phyloP scores from a whole-genome alignment of 1,140 invertebrate species.

The Hyposmocoma kahamanoa region DNA sequence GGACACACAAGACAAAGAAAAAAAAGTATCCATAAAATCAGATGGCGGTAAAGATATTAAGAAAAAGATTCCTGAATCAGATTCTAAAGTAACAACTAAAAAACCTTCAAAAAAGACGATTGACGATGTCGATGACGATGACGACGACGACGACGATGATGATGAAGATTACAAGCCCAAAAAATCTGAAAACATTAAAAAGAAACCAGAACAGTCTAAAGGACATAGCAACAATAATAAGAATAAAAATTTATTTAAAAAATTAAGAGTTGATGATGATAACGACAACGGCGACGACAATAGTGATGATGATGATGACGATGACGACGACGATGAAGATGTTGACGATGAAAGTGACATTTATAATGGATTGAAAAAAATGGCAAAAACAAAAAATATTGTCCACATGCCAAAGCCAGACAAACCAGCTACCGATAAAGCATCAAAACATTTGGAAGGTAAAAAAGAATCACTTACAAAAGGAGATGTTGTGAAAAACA shows the following conservation, averaged over 20 bases:
- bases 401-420: slow-evolving; percentile 1
- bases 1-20: no score
- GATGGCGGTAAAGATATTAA: no score
- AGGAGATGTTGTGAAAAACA: slow-evolving; percentile 11
- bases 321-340: slow-evolving; percentile 17
- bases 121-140: slow-evolving; percentile 9
- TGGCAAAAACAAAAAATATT: not conserved
- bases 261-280: not conserved
- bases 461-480: slow-evolving; percentile 5
- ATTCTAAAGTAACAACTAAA: no score
- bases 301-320: slow-evolving; percentile 18
- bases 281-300: slow-evolving; percentile 11
- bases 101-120: no score
- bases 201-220: not conserved
- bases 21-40: no score
- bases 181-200: not conserved
- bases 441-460: slow-evolving; percentile 7
- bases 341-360: slow-evolving; percentile 6
- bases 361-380: slow-evolving; percentile 1
- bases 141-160: slow-evolving; percentile 13
- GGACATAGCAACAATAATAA: not conserved
- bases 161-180: not conserved
- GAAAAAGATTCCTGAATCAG: no score
- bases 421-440: slow-evolving; percentile 7
- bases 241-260: not conserved